Conservation (phyloP, 2,113 vertebrate species). For the Rhabdomys dilectus region DNA sequence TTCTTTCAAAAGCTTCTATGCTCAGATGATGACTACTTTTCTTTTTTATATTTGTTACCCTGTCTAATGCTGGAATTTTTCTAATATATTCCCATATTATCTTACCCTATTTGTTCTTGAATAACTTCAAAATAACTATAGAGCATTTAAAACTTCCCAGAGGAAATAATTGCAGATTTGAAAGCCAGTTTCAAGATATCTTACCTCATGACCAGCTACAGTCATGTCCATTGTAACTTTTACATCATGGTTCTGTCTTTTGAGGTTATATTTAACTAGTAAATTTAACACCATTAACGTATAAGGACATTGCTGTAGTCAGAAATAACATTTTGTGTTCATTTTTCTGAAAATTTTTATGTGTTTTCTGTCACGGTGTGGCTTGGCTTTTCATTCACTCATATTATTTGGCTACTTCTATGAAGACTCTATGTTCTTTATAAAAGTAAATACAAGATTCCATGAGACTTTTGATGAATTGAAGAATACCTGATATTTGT, state of each 20-base stretch:
- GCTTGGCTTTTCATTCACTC: not conserved
- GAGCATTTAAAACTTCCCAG: not conserved
- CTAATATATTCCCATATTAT: not conserved
- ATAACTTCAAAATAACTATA: not conserved
- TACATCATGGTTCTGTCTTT: not conserved
- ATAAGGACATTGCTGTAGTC: not conserved
- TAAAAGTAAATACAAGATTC: not conserved
- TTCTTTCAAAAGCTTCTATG: not conserved
- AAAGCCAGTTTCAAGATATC: not conserved
- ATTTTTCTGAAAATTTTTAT: not conserved
- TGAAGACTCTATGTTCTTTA: constrained; percentile 7
- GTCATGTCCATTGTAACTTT: not conserved
- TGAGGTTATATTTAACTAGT: not conserved
- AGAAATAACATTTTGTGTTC: not conserved
- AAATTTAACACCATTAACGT: not conserved
- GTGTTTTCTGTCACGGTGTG: not conserved
- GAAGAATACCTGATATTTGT: not conserved
- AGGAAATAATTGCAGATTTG: not conserved
- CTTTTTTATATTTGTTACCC: not conserved
- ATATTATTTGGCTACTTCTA: not conserved
- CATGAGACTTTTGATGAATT: not conserved
- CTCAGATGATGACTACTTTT: not conserved
- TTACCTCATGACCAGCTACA: not conserved
- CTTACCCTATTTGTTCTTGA: not conserved
- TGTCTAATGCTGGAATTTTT: not conserved